Percentiles rank a stretch among this genome's conserved stretches.
These are phyloP conservation scores for Himalopsyche anomala DNA, from an alignment of 2,888 invertebrate species.

Conservation along the genomic window DNA sequence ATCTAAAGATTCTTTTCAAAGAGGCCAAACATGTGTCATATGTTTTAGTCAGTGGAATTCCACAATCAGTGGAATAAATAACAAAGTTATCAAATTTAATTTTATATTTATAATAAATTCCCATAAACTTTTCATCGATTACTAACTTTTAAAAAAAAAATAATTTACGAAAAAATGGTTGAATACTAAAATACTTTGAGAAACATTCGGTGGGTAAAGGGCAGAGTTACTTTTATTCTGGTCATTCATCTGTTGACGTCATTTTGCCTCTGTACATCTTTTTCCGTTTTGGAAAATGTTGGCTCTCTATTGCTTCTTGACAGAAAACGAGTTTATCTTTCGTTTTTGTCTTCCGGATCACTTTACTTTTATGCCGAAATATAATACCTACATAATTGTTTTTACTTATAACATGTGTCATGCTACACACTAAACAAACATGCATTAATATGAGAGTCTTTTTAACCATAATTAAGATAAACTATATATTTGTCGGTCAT, in stretches of 20 bases:
- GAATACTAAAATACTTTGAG: neutral
- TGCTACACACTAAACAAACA: neutral
- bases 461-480: no score
- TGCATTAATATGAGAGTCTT: no score
- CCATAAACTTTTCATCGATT: no score
- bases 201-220: neutral
- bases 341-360: slow-evolving; percentile 24
- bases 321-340: slow-evolving; percentile 45
- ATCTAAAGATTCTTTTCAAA: no score
- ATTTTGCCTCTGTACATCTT: slow-evolving; percentile 39
- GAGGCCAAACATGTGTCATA: no score
- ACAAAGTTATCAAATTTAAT: no score
- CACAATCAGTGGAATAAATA: no score
- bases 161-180: no score
- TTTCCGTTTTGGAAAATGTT: slow-evolving; percentile 32
- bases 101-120: no score
- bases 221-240: slow-evolving; percentile 34
- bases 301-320: slow-evolving; percentile 43
- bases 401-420: neutral
- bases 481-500: no score
- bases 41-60: no score
- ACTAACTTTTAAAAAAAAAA: no score
- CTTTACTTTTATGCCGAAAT: slow-evolving; percentile 21
- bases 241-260: slow-evolving; percentile 46
- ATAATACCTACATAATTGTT: slow-evolving; percentile 18